Conservation (phyloP, 2,113 vertebrate genomes). For the Hemibagrus wyckioides region DNA sequence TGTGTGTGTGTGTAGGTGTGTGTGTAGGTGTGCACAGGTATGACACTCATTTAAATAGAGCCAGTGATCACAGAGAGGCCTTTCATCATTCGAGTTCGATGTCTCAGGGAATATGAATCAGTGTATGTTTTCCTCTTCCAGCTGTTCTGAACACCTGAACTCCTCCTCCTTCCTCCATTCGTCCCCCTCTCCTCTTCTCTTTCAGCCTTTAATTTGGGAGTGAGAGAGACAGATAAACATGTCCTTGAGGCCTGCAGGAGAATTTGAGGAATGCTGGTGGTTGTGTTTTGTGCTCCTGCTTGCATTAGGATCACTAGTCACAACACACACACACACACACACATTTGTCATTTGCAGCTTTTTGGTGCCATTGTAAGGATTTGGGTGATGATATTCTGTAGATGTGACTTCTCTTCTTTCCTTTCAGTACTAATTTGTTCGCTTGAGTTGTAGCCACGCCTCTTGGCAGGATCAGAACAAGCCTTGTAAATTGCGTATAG, state of each 20-base stretch:
- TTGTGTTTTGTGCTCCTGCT: constrained; percentile 13
- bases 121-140: constrained; percentile 56
- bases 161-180: constrained; percentile 38
- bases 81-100: constrained; percentile 45
- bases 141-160: constrained; percentile 75
- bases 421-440: neutral
- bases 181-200: constrained; percentile 23
- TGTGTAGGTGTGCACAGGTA: neutral
- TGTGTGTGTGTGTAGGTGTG: constrained; percentile 2
- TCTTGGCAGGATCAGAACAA: neutral
- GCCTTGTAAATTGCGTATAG: neutral
- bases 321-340: neutral
- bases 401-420: neutral
- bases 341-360: neutral
- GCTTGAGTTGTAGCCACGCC: neutral
- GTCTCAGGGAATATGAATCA: constrained; percentile 63
- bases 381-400: neutral
- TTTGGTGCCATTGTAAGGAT: neutral
- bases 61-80: constrained; percentile 51
- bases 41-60: constrained; percentile 5
- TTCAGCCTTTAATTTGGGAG: constrained; percentile 67
- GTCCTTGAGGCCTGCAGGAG: constrained; percentile 63
- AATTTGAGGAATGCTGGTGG: constrained; percentile 67
- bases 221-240: constrained; percentile 61
- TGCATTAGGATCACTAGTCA: neutral